Evolutionary conservation across 2,797 vertebrate species (phyloP).

Genomic region (Columba guinea): DNA sequence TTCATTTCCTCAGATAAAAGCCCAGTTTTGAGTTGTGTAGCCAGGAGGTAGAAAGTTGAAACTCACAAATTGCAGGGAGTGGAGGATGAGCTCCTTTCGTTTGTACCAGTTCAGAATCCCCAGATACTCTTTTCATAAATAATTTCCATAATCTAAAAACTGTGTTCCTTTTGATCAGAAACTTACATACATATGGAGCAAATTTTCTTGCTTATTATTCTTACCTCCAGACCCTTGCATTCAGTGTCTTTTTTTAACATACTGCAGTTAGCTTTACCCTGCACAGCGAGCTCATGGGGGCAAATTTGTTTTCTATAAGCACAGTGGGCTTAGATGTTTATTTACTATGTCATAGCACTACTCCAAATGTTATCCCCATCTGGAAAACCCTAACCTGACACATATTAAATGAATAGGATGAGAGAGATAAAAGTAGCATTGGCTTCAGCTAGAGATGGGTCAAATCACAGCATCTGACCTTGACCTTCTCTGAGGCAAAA

Average conservation of each 20-base stretch:
- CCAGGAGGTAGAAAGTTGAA: not conserved
- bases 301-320: not conserved
- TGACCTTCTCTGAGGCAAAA: not conserved
- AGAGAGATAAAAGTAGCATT: not conserved
- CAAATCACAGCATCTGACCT: not conserved
- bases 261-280: not conserved
- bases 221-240: not conserved
- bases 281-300: fast-evolving
- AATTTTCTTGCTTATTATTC: not conserved
- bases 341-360: not conserved
- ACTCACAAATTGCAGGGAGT: not conserved
- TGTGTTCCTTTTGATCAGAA: not conserved
- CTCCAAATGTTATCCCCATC: not conserved
- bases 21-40: not conserved
- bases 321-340: not conserved
- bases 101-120: not conserved
- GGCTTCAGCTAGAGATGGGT: not conserved
- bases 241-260: not conserved
- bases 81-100: not conserved
- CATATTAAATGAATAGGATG: not conserved
- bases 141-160: not conserved
- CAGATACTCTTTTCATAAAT: not conserved
- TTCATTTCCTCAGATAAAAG: conserved; percentile 44
- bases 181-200: not conserved
- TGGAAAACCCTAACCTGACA: not conserved